Evolutionary conservation across 2,888 invertebrate genomes (phyloP), one percentile per base, ranked within the genome.

Genomic region (Apamea anceps): DNA sequence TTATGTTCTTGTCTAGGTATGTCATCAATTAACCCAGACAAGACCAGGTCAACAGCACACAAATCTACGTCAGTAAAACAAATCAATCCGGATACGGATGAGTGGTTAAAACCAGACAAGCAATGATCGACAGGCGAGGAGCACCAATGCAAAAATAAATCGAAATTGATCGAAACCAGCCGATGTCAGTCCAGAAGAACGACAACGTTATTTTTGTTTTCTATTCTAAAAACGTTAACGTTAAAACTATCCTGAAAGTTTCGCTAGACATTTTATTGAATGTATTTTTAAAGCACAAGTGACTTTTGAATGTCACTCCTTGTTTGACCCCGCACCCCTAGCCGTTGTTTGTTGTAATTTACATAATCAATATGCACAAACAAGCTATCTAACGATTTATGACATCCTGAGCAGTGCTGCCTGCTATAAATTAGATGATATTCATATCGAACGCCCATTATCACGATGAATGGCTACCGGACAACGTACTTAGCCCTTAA

Each of bases 331-430:
- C 71, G 60, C 62, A 75, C 60, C 48, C 68, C 28, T 45, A 57
- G 42, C 37, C 65, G n/a, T 72, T 86, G 75, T 66, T 86, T 62
- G 63, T 73, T 28, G 45, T 51, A 32, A 88, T 88, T 87, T 87
- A 42, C 81, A 88, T 88, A 84, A 79, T 88, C 85, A 85, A 88
- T 82, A 82, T 79, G 51, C 74, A 87, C 87, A 84, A 85, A 80
- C 80, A 84, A 87, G 79, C 76, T 65, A 65, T 76, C 72, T 63
- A 48, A 72, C 60, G 81, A 87, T 82, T 89, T 87, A 81, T 77
- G 71, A 73, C 77, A 80, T 80, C 79, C 78, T 77, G 68, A 72
- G 66, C 67, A 65, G 67, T 66, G 75, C 77, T 81, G 74, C n/a
- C 21, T 72, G 77, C 74, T 68, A 87, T 82, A 85, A 87, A 82